Conservation (phyloP, 1,140 invertebrate genomes). For the Lepidurus couesii region DNA sequence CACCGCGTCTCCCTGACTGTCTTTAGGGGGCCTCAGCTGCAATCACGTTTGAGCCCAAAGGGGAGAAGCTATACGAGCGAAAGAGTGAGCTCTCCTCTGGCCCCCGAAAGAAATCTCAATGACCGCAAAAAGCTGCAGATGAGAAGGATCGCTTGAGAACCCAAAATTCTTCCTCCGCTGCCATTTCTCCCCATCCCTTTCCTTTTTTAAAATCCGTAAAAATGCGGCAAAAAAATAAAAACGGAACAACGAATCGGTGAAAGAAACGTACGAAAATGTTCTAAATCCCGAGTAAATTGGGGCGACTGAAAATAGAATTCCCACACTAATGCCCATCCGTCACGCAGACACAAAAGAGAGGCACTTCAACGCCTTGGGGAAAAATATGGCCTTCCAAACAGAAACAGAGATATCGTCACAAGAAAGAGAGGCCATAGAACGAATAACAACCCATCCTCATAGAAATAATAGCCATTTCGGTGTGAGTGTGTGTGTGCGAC, state of each 20-base stretch:
- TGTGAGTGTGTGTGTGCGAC: background rate
- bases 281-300: background rate
- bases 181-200: background rate
- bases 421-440: background rate
- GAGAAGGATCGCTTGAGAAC: background rate
- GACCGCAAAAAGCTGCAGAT: background rate
- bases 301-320: background rate
- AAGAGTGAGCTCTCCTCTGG: too few relatives aligned
- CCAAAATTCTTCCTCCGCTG: background rate
- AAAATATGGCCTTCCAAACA: background rate
- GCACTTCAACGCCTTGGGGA: background rate
- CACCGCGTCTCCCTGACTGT: background rate
- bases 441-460: background rate
- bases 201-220: background rate
- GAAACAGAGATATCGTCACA: background rate
- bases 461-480: background rate
- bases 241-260: background rate
- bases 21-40: background rate
- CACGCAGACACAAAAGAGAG: background rate
- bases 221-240: background rate
- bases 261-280: background rate
- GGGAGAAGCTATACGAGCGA: background rate
- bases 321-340: conserved; percentile 7
- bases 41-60: background rate
- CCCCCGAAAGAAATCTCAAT: too few relatives aligned